Percentiles rank a stretch among this genome's conserved stretches.
Evolutionary conservation across 92 coral and sea anemone species (phyloP).

Genomic region (Muricea muricata): DNA sequence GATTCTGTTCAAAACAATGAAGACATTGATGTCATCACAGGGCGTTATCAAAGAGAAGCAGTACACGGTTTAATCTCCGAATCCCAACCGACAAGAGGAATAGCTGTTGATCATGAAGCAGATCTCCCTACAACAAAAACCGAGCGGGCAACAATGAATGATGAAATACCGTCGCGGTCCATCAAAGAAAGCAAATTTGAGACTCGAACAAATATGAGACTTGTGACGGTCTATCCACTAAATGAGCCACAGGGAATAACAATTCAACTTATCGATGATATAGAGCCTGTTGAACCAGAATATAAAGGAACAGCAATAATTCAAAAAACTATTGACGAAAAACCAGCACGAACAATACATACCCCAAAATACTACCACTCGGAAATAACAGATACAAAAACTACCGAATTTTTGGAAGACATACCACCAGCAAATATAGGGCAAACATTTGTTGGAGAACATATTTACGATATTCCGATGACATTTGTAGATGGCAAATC

Average conservation of each 20-base stretch:
- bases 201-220: too few species aligned
- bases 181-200: too few species aligned
- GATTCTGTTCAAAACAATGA: too few species aligned
- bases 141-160: too few species aligned
- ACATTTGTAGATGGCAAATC: not conserved
- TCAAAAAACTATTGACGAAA: not conserved
- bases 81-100: too few species aligned
- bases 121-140: too few species aligned
- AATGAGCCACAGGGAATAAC: not conserved
- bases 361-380: not conserved
- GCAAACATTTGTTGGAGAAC: not conserved
- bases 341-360: not conserved
- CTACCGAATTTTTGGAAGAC: not conserved
- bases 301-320: slow-evolving; percentile 6
- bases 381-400: not conserved
- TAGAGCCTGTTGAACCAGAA: not conserved
- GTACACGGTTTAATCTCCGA: too few species aligned
- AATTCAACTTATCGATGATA: not conserved
- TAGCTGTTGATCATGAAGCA: too few species aligned
- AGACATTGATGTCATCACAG: too few species aligned
- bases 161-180: too few species aligned
- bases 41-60: too few species aligned
- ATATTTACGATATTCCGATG: not conserved
- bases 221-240: not conserved
- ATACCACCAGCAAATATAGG: not conserved